Evolutionary conservation across 30 jellyfish, hydroid and myxozoan species (phyloP).

Genomic region (Aurelia aurita complex sp. Pacific): DNA sequence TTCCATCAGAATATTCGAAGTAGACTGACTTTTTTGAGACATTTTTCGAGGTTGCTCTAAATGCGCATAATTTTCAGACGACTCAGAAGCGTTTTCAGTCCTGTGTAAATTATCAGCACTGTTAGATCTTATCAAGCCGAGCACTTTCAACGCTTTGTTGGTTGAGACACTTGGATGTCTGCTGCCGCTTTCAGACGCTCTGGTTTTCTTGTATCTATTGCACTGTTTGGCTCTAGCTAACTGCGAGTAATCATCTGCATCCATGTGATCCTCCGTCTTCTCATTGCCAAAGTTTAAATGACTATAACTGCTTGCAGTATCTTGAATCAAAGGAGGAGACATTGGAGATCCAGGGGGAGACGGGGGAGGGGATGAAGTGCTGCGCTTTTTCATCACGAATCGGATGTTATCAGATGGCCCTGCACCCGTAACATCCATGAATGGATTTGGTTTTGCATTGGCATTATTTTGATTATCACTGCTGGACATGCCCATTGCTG

Average conservation of each 20-base stretch:
- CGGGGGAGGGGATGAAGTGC: constrained; percentile 64
- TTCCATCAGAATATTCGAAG: constrained; percentile 18
- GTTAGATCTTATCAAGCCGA: constrained; percentile 51
- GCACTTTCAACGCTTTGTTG: constrained; percentile 57
- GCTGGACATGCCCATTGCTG: constrained; percentile 12
- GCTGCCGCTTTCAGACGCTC: constrained; percentile 45
- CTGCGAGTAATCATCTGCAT: constrained; percentile 17
- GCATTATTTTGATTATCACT: constrained; percentile 1
- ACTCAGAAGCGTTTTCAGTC: constrained; percentile 30
- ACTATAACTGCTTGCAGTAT: constrained; percentile 21
- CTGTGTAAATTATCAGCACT: constrained; percentile 55
- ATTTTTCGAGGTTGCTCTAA: constrained; percentile 16
- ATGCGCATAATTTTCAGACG: constrained; percentile 40
- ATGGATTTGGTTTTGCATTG: constrained; percentile 18
- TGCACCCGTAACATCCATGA: constrained; percentile 28
- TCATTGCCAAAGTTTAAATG: constrained; percentile 32
- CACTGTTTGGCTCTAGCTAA: constrained; percentile 58
- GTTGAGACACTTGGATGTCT: constrained; percentile 6
- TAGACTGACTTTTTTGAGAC: constrained; percentile 45
- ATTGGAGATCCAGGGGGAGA: constrained; percentile 14
- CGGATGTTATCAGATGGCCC: constrained; percentile 39
- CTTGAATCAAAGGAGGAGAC: constrained; percentile 29
- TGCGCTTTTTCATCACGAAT: constrained; percentile 55
- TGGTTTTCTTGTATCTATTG: constrained; percentile 37
- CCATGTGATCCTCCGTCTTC: background rate